phyloP scores from a whole-genome alignment of 2,888 invertebrate species.

The Myopa testacea region DNA sequence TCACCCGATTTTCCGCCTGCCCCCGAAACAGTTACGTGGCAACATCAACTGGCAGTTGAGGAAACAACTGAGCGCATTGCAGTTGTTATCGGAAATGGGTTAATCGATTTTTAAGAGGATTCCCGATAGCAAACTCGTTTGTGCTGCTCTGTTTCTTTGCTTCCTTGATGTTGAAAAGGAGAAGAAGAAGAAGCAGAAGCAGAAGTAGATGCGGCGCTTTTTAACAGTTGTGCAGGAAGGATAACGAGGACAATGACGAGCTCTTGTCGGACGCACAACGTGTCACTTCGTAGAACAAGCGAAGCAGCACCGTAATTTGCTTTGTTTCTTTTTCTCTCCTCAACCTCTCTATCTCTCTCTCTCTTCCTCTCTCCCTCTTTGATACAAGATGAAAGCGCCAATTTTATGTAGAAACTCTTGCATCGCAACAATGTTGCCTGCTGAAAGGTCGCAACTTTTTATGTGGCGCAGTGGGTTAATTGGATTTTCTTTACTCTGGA shows the following conservation, averaged over 20 bases:
- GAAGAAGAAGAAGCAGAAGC: background rate
- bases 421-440: background rate
- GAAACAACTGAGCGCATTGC: constrained; percentile 58
- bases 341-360: no score
- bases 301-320: background rate
- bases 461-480: constrained; percentile 27
- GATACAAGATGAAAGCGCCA: no score
- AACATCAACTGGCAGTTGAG: constrained; percentile 37
- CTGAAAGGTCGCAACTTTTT: background rate
- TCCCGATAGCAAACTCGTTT: constrained; percentile 61
- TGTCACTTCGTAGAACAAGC: constrained; percentile 6
- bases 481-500: background rate
- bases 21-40: background rate
- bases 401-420: background rate
- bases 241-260: constrained; percentile 2
- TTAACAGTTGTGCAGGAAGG: background rate
- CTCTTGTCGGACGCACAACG: constrained; percentile 1
- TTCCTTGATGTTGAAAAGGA: background rate
- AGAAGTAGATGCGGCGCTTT: background rate
- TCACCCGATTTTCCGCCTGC: no score
- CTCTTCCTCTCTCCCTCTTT: no score
- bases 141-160: constrained; percentile 59
- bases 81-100: constrained; percentile 66
- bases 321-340: background rate
- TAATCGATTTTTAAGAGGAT: constrained; percentile 66